Evolutionary conservation across 2,797 vertebrate species (phyloP).

Genomic region (Coregonus ussuriensis): DNA sequence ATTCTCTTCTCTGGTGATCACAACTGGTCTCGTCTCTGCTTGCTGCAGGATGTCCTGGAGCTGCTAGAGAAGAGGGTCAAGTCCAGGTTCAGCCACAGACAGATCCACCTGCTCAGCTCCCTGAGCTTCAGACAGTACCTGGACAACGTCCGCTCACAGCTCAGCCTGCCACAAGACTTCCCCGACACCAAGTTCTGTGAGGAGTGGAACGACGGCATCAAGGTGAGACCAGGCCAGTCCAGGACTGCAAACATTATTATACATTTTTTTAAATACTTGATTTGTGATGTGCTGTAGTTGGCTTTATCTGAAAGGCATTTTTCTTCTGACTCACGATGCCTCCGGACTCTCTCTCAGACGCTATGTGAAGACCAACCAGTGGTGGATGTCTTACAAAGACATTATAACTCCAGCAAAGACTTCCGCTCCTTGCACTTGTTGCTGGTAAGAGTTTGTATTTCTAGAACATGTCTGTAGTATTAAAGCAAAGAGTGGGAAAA

Average conservation of each 20-base stretch:
- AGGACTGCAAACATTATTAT: not conserved
- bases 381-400: conserved; percentile 78
- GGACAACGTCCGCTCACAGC: conserved; percentile 77
- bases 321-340: not conserved
- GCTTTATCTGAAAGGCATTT: not conserved
- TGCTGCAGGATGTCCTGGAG: conserved; percentile 88
- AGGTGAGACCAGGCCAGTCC: conserved; percentile 72
- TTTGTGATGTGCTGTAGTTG: not conserved
- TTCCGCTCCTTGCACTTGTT: conserved; percentile 84
- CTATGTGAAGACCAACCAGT: conserved; percentile 81
- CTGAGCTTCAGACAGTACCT: conserved; percentile 82
- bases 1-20: not conserved
- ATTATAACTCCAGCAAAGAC: conserved; percentile 85
- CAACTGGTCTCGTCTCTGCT: not conserved
- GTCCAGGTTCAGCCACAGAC: conserved; percentile 95
- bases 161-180: conserved; percentile 81
- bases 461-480: not conserved
- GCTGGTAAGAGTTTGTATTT: conserved; percentile 75
- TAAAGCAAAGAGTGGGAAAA: not conserved
- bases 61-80: conserved; percentile 97
- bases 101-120: conserved; percentile 87
- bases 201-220: conserved; percentile 85
- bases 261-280: not conserved
- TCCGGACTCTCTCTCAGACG: conserved; percentile 61
- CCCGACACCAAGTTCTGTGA: conserved; percentile 76